These are phyloP conservation scores for Ophonus ardosiacus DNA, from an alignment of 2,888 invertebrate species.

Conservation along the genomic window DNA sequence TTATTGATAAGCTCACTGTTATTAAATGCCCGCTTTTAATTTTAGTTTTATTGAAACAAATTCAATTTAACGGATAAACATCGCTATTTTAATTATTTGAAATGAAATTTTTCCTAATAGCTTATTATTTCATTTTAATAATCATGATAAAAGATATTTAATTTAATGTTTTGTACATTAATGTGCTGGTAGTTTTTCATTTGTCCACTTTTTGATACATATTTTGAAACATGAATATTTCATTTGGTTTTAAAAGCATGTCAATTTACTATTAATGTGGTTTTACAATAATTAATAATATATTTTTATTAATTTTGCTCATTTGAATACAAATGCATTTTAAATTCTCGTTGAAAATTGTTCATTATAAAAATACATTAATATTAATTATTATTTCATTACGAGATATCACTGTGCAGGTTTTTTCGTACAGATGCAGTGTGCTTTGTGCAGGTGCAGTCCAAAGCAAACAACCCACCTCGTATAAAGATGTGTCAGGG, in stretches of 20 bases:
- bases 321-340: conserved; percentile 42
- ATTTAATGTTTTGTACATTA: conserved; percentile 9
- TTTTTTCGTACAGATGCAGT: conserved; percentile 6
- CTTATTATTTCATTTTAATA: conserved; percentile 42
- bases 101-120: conserved; percentile 14
- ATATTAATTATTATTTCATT: conserved; percentile 50
- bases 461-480: conserved; percentile 13
- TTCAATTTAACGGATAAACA: conserved; percentile 31
- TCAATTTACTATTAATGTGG: conserved; percentile 35
- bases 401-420: conserved; percentile 43
- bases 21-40: conserved; percentile 28
- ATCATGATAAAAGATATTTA: conserved; percentile 39
- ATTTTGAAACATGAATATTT: conserved; percentile 38
- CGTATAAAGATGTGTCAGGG: conserved; percentile 31
- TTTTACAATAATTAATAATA: conserved; percentile 43
- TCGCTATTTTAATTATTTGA: conserved; percentile 42
- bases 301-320: conserved; percentile 43
- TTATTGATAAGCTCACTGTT: conserved; percentile 3
- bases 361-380: conserved; percentile 51
- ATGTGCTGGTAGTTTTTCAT: conserved; percentile 10
- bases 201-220: conserved; percentile 23
- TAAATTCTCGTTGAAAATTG: conserved; percentile 45
- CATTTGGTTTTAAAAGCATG: conserved; percentile 25
- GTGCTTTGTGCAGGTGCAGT: neutral
- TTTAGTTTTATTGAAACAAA: conserved; percentile 43